phyloP scores from a whole-genome alignment of 2,888 invertebrate genomes.

The Philaethria dido region DNA sequence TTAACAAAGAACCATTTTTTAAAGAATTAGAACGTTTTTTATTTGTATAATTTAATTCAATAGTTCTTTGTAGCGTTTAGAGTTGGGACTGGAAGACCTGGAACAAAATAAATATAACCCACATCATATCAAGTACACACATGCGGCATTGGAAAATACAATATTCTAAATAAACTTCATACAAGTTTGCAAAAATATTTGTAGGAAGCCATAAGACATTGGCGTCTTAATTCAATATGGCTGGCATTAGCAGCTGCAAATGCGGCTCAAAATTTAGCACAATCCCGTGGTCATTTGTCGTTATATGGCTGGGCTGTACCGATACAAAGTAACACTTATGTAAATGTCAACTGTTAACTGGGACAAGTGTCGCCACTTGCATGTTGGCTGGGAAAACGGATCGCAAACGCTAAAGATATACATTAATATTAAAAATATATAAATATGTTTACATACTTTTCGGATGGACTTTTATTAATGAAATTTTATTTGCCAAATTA shows the following conservation, averaged over 20 bases:
- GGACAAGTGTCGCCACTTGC: too few relatives aligned
- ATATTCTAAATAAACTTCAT: constrained; percentile 10
- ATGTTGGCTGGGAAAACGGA: too few relatives aligned
- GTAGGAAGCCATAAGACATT: not conserved
- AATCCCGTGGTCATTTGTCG: not conserved
- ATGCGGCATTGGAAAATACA: not conserved
- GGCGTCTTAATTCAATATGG: not conserved
- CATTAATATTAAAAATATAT: too few relatives aligned
- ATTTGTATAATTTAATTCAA: constrained; percentile 79
- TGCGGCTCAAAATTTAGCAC: too few relatives aligned
- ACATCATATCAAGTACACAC: not conserved
- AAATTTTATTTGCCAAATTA: too few relatives aligned
- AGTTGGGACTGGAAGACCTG: constrained; percentile 63
- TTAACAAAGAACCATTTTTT: constrained; percentile 85
- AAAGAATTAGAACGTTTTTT: constrained; percentile 77
- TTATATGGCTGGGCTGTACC: not conserved
- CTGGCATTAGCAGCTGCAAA: too few relatives aligned
- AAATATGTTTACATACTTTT: too few relatives aligned
- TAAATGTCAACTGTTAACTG: constrained; percentile 5
- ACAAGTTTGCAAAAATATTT: not conserved
- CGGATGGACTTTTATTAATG: too few relatives aligned
- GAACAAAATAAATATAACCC: constrained; percentile 37
- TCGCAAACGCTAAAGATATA: too few relatives aligned
- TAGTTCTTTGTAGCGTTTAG: constrained; percentile 79
- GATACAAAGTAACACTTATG: constrained; percentile 2